Conservation (phyloP, 1,140 invertebrate genomes). For the Arion vulgaris region DNA sequence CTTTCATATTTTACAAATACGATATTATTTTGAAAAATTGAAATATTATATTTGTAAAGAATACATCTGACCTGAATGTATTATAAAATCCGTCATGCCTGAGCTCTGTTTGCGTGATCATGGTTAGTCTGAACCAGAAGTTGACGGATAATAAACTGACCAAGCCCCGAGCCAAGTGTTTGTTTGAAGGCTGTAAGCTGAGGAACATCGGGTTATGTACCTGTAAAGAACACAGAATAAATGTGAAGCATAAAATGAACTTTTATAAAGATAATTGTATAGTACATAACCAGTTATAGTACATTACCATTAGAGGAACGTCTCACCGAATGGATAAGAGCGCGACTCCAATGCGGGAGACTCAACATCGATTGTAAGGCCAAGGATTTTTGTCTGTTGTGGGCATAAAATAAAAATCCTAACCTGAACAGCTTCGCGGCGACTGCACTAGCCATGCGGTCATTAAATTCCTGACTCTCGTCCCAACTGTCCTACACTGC, state of each 20-base stretch:
- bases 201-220: slow-evolving; percentile 55
- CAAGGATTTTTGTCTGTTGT: no score
- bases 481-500: no score
- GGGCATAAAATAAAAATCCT: no score
- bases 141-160: slow-evolving; percentile 58
- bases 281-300: neutral
- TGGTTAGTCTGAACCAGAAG: slow-evolving; percentile 59
- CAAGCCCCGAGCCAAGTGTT: slow-evolving; percentile 56
- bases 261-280: neutral
- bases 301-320: neutral
- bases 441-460: no score
- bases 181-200: slow-evolving; percentile 55
- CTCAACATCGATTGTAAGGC: no score
- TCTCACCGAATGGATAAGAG: no score
- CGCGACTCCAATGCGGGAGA: no score
- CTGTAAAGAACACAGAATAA: slow-evolving; percentile 35
- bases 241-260: neutral
- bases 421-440: no score
- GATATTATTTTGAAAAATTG: no score
- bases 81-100: slow-evolving; percentile 60
- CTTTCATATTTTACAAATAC: no score
- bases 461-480: no score
- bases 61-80: slow-evolving; percentile 34
- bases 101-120: slow-evolving; percentile 55
- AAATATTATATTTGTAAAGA: no score